phyloP scores from a whole-genome alignment of 2,113 vertebrate genomes.

The Mirza zaza region DNA sequence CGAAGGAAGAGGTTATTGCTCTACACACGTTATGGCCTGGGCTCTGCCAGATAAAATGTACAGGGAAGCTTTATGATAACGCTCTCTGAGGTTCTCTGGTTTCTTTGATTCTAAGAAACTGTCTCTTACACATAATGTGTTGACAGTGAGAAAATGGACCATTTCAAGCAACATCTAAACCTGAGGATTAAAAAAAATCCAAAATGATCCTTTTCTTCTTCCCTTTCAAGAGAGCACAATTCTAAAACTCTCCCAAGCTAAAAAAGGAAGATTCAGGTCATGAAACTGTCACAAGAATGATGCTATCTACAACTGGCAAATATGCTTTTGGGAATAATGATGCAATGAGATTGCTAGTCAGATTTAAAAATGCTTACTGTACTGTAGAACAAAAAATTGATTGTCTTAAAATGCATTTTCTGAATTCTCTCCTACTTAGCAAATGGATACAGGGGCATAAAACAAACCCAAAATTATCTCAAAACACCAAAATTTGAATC shows the following conservation, averaged over 20 bases:
- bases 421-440: not conserved
- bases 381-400: not conserved
- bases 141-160: conserved; percentile 29
- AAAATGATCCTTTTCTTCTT: not conserved
- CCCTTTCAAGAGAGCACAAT: not conserved
- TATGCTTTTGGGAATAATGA: not conserved
- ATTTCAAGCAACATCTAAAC: conserved; percentile 37
- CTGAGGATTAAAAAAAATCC: not conserved
- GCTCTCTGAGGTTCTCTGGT: not conserved
- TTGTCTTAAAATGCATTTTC: not conserved
- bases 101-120: not conserved
- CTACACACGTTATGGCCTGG: not conserved
- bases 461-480: not conserved
- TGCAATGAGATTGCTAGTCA: not conserved
- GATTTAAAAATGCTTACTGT: not conserved
- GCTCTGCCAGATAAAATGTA: not conserved
- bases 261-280: not conserved
- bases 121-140: not conserved
- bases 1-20: conserved; percentile 1
- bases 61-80: not conserved
- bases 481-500: not conserved
- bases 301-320: not conserved
- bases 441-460: not conserved
- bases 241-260: not conserved
- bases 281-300: not conserved